A percentile compares a stretch with the other conserved stretches of the same genome.
These are phyloP conservation scores for Erebia palarica DNA, from an alignment of 2,888 invertebrate genomes.

Conservation along the genomic window DNA sequence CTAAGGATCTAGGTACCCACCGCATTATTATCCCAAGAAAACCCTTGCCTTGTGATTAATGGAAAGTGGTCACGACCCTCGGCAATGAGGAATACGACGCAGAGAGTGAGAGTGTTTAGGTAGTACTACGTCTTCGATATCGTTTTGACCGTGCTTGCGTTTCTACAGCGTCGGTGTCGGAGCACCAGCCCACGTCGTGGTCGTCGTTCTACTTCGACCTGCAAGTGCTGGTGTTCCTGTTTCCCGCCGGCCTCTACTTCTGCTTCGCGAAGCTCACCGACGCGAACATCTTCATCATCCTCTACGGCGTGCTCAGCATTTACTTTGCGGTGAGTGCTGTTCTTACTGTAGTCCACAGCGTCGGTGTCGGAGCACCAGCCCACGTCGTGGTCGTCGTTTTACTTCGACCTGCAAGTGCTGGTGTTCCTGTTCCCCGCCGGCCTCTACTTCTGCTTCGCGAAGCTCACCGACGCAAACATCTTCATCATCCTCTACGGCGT, in stretches of 20 bases:
- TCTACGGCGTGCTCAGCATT: conserved; percentile 98
- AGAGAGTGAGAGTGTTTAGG: too few species aligned
- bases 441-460: conserved; percentile 97
- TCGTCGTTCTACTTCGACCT: conserved; percentile 99
- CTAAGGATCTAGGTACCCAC: too few species aligned
- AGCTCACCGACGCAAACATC: conserved; percentile 97
- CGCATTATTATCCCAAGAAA: too few species aligned
- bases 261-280: conserved; percentile 97
- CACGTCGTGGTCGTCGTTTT: conserved; percentile 99
- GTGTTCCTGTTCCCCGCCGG: conserved; percentile 98
- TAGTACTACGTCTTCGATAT: too few species aligned
- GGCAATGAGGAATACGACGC: too few species aligned
- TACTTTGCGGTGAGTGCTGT: conserved; percentile 97
- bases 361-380: conserved; percentile 99
- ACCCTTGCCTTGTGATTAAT: too few species aligned
- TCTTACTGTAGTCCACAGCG: too few species aligned
- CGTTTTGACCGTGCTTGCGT: too few species aligned
- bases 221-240: conserved; percentile 96
- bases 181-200: conserved; percentile 99
- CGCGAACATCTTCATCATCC: conserved; percentile 97
- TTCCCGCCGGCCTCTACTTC: conserved; percentile 98
- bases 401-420: conserved; percentile 97
- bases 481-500: conserved; percentile 98
- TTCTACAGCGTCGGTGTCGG: conserved; percentile 92
- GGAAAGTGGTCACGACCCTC: too few species aligned